Base-by-base conservation (phyloP, 2,888 invertebrate species). In the Apodemia hepburni region DNA sequence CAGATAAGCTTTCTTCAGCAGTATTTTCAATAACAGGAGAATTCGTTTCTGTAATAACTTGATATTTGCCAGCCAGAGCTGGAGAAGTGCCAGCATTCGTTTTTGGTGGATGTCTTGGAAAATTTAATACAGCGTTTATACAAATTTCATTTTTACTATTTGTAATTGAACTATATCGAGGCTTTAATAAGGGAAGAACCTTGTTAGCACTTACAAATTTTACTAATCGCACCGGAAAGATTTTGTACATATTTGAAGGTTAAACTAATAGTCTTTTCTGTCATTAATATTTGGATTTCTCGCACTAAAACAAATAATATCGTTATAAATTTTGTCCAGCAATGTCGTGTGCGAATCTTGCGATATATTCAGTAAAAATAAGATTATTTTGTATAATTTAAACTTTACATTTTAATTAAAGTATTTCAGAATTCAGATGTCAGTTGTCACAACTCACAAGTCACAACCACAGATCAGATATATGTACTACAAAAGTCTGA, bases 11-110 rank as follows among this genome's bases (percentile, higher is more conserved):
- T 80, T 96, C 96, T 72, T 96, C 96, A 61, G 93, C 94, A 22
- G 96, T 93, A 78, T 97, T 95, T 69, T 95, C 93, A 71, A 97
- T 95, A 66, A 95, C 82, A 15, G 92, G 84, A 0, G 95, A 87
- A 78, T 96, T 95, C 69, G 93, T 92, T 73, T 97, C 96, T 22
- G 93, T 92, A 79, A 96, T 96, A 67, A 94, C 81, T 85, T 95
- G 93, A 77, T 94, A 96, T 85, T 95, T 95, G 71, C 83, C 82
- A 62, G 91, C 79, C 68, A 94, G 84, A 45, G 88, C 92, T 57
- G 91, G 87, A 17, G 92, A 81, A 57, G 91, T 75, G 62, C 74
- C 70, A 64, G 66, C 65, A 61, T 83, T 82, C 78, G 80, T 64
- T 70, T 86, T 87, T 58, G 81, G 72, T 73, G 77, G 83, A 68